Evolutionary conservation across 2,797 vertebrate genomes (phyloP), one percentile per base, ranked within the genome.

Genomic region (Xenentodon cancila): DNA sequence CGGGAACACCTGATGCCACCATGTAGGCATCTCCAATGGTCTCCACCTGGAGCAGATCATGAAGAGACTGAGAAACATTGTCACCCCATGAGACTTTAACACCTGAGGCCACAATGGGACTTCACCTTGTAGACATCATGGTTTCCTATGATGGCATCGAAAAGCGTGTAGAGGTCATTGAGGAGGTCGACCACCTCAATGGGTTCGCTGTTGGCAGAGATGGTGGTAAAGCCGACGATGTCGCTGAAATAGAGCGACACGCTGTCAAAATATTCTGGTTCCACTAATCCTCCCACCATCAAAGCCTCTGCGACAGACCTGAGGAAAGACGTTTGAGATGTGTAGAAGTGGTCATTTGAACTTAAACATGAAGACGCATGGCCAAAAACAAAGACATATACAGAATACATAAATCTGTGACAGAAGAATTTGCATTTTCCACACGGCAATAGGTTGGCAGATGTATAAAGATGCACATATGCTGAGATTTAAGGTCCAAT

Each of bases 1-100:
- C 93, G 0, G 95, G 95, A 12, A 97, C 86, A 1, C 96, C 96
- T 0, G 96, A 96, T 0, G 94, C 94, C 62, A 98, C 96, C 96
- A 97, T 96, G 81, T 98, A 98, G n/a, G 95, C 95, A 67, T 96
- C 95, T 0, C 93, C 93, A 0, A 95, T 95, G 1, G 95, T 94
- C 81, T 96, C 94, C 84, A 95, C 94, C 93, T 95, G 17, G 0
- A 64, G 12, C 1, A 27, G 9, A 47, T 53, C 2, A 44, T 30
- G 2, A 30, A 32, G 1, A 48, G 9, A 25, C n/a, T 1, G 9
- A 43, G 3, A 7, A 20, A 12, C 34, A 12, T 1, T 11, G 42
- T 0, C 17, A 42, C 21, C 1, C 1, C 6, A 9, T 22, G n/a
- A 2, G 8, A 59, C 4, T 20, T 44, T 25, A 42, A 17, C 0